Evolutionary conservation across 2,888 invertebrate genomes (phyloP).

Genomic region (Myathropa florea): DNA sequence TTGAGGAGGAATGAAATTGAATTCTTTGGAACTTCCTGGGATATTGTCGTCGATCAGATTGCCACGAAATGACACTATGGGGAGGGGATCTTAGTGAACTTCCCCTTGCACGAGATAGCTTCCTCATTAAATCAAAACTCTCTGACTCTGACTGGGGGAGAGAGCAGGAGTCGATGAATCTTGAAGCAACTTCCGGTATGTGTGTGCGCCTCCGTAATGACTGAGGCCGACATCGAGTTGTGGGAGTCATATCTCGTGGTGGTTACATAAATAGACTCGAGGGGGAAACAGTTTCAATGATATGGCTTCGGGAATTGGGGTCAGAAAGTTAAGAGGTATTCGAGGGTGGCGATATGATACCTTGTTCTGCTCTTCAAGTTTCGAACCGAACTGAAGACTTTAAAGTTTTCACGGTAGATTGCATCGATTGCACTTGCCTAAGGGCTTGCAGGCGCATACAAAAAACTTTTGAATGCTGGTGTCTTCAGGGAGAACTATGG

Average conservation of each 20-base stretch:
- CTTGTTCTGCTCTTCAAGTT: neutral
- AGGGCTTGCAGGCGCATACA: neutral
- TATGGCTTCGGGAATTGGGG: neutral
- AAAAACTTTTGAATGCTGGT: neutral
- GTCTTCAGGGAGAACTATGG: neutral
- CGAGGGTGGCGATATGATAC: neutral
- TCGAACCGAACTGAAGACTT: neutral
- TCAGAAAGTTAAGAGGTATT: neutral
- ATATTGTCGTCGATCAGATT: constrained; percentile 39
- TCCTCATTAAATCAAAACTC: constrained; percentile 12
- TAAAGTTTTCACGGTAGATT: neutral
- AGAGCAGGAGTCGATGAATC: neutral
- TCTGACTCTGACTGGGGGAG: neutral
- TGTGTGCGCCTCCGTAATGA: neutral
- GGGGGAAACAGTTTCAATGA: neutral
- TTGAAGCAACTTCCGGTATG: constrained; percentile 12
- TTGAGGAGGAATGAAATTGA: constrained; percentile 16
- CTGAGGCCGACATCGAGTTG: neutral
- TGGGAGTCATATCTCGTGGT: neutral
- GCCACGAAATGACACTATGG: constrained; percentile 7
- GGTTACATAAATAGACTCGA: neutral
- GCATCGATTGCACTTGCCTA: neutral
- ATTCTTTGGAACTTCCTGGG: constrained; percentile 25
- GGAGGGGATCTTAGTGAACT: constrained; percentile 10
- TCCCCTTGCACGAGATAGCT: constrained; percentile 28